A percentile compares a stretch with the other conserved stretches of the same genome.
phyloP scores from a whole-genome alignment of 2,113 vertebrate species.

The Lonchura striata region DNA sequence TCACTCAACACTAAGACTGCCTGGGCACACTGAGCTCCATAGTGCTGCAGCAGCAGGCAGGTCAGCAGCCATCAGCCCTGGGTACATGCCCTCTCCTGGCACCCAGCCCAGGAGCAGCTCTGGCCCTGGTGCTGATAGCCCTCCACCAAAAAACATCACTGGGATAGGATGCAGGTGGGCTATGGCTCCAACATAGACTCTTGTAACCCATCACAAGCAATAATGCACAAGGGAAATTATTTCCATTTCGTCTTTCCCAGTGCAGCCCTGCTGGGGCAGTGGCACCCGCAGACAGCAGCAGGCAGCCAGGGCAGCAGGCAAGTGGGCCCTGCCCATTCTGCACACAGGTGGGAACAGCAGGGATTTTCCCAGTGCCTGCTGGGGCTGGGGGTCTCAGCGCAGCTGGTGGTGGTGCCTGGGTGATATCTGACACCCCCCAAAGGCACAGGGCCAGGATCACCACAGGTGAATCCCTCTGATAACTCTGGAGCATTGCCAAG shows the following conservation, averaged over 20 bases:
- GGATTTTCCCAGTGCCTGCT: background rate
- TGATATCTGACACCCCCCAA: background rate
- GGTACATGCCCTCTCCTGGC: background rate
- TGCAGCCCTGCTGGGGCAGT: background rate
- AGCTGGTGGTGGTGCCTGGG: background rate
- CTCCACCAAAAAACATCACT: background rate
- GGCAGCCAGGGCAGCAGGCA: background rate
- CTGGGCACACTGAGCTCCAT: background rate
- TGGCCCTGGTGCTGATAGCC: background rate
- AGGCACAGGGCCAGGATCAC: background rate
- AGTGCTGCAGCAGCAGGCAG: background rate
- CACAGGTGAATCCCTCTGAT: background rate
- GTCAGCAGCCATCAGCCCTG: fast-evolving
- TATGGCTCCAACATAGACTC: background rate
- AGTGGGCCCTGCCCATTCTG: background rate
- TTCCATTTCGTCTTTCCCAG: background rate
- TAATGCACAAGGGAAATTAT: background rate
- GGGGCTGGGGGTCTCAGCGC: background rate
- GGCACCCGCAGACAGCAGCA: background rate
- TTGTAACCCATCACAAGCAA: too few species aligned
- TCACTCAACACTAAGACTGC: fast-evolving
- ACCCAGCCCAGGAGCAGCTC: background rate
- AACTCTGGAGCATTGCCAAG: background rate
- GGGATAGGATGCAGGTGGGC: fast-evolving
- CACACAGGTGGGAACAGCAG: background rate